Evolutionary conservation across 2,888 invertebrate species (phyloP), one percentile per base, ranked within the genome.

Genomic region (Drosophila incognita): DNA sequence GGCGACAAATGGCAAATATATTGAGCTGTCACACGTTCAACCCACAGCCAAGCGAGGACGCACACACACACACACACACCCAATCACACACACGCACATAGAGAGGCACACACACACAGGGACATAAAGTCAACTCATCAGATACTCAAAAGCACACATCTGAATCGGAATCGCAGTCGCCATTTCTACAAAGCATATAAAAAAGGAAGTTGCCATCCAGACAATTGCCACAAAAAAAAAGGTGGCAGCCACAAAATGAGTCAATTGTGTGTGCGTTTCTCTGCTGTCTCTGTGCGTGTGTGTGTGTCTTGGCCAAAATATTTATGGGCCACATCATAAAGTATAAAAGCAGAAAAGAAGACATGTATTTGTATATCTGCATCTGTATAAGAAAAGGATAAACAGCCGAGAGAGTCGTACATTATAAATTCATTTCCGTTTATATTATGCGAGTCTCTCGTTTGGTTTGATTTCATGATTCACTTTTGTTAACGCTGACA

Each of bases 1-100:
- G 89, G 89, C 87, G 87, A 88, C 89, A 85, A 89, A 89, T 91
- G 83, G 81, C 81, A 82, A 86, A 90, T 87, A 89, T 87, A 88
- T 91, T 86, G 76, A 90, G 86, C 85, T 87, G 88, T 82, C 83
- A 85, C 79, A 81, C 74, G 81, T 74, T 76, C 86, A 82, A 61
- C 76, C 74, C 63, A 70, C 67, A 54, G 42, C 60, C 61, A 56
- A 33, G 6, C 8, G 0, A 11, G 59, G 40, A 36, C 1, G 3
- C 42, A 21, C 21, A 13, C 82, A 83, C 79, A 80, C 69, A 58
- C 40, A 36, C 64, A 64, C 54, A 66, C 54, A 66, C 56, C 59
- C 59, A 36, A 15, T 53, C 24, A 48, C 42, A 31, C n/a, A 49
- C 48, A 13, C 83, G 83, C 79, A 80, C 71, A 58, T 29, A 48